Percentiles rank a stretch among this genome's conserved stretches.
Evolutionary conservation across 2,888 invertebrate species (phyloP).

Genomic region (Drosophila austrosaltans): DNA sequence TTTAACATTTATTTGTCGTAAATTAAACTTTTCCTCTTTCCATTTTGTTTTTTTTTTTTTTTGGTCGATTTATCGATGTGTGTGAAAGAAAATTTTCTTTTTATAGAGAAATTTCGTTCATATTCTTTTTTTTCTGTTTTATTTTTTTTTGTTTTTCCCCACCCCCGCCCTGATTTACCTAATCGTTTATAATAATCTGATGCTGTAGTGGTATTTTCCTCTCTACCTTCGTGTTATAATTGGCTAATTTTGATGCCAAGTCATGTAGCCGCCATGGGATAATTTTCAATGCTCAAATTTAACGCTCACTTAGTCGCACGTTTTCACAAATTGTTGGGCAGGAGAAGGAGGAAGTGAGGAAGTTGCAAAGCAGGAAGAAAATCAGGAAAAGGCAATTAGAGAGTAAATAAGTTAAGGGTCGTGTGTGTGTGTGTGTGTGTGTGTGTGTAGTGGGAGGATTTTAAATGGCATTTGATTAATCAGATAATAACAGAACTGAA

Average conservation of each 20-base stretch:
- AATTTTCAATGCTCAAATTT: conserved; percentile 57
- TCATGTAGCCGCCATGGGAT: conserved; percentile 60
- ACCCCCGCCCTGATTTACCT: background rate
- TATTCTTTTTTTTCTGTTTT: conserved; percentile 40
- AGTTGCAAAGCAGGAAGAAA: too few species aligned
- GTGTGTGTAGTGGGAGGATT: too few species aligned
- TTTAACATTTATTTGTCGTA: conserved; percentile 79
- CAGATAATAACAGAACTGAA: too few species aligned
- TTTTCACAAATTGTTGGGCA: background rate
- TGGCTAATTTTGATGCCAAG: conserved; percentile 63
- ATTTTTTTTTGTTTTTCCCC: background rate
- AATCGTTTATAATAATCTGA: conserved; percentile 6
- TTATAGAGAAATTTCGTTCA: conserved; percentile 13
- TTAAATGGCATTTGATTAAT: too few species aligned
- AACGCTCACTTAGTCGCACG: conserved; percentile 36
- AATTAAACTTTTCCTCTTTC: conserved; percentile 64
- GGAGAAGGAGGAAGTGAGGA: background rate
- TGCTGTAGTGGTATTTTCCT: background rate
- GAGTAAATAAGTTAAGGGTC: conserved; percentile 2
- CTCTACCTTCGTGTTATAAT: conserved; percentile 38
- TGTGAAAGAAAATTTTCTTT: background rate
- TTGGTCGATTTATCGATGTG: conserved; percentile 13
- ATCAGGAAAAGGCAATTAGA: conserved; percentile 8
- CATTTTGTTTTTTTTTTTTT: conserved; percentile 30
- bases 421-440: too few species aligned